Percentiles rank a stretch among this genome's conserved stretches.
Conservation (phyloP, 2,888 invertebrate species). For the Mythimna pallens region DNA sequence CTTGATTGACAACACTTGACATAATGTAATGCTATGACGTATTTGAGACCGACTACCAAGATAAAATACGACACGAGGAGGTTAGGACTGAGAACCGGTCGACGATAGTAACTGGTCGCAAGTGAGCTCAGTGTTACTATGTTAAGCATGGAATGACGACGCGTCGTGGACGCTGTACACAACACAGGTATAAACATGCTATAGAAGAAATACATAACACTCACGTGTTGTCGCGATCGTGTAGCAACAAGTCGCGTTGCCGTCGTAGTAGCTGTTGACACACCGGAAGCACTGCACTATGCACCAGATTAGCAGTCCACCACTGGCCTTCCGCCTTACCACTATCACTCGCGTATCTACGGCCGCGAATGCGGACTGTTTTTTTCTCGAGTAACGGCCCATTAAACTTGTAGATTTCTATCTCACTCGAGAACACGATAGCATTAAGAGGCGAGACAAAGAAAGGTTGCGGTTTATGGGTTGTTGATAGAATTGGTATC, state of each 20-base stretch:
- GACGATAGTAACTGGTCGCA: slow-evolving; percentile 25
- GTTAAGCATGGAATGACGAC: slow-evolving; percentile 68
- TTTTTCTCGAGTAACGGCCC: slow-evolving; percentile 91
- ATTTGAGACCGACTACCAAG: slow-evolving; percentile 42
- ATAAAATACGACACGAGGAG: slow-evolving; percentile 51
- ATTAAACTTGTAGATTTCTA: slow-evolving; percentile 90
- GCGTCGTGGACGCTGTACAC: slow-evolving; percentile 49
- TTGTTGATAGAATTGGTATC: slow-evolving; percentile 91
- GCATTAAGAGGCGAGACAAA: slow-evolving; percentile 89
- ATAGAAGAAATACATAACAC: slow-evolving; percentile 43
- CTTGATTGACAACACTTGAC: slow-evolving; percentile 60
- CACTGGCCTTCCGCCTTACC: slow-evolving; percentile 84
- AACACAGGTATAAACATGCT: slow-evolving; percentile 17
- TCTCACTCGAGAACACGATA: slow-evolving; percentile 86
- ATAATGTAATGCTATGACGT: slow-evolving; percentile 61
- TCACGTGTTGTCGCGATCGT: slow-evolving; percentile 60
- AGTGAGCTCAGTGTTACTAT: slow-evolving; percentile 66
- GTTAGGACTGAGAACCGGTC: slow-evolving; percentile 63
- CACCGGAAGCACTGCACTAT: slow-evolving; percentile 74
- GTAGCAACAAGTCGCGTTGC: slow-evolving; percentile 80
- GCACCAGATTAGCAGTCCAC: slow-evolving; percentile 69
- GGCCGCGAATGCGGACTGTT: slow-evolving; percentile 90
- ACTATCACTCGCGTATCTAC: slow-evolving; percentile 90
- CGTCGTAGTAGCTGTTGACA: slow-evolving; percentile 50
- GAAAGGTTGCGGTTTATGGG: slow-evolving; percentile 91